Evolutionary conservation across 2,113 vertebrate species (phyloP).

Genomic region (Xenopus borealis): DNA sequence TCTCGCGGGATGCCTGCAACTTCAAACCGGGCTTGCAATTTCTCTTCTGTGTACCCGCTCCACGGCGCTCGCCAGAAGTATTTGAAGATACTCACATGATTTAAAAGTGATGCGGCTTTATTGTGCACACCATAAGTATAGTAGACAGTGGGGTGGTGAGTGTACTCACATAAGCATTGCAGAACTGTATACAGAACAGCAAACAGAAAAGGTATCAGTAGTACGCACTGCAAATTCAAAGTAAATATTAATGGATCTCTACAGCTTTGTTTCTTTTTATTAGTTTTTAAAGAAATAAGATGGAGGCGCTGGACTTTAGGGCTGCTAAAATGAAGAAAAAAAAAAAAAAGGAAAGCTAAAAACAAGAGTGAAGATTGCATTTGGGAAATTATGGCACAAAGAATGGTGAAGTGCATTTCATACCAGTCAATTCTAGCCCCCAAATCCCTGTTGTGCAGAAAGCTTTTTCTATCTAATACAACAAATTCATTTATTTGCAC

Average conservation of each 20-base stretch:
- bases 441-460: constrained; percentile 61
- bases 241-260: neutral
- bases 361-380: constrained; percentile 50
- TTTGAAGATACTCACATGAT: too few species aligned
- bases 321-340: constrained; percentile 29
- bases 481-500: constrained; percentile 60
- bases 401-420: constrained; percentile 63
- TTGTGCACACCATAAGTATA: too few species aligned
- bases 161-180: too few species aligned
- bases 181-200: too few species aligned
- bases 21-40: too few species aligned
- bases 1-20: too few species aligned
- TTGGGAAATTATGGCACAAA: constrained; percentile 48
- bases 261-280: neutral
- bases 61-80: too few species aligned
- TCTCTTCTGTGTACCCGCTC: too few species aligned
- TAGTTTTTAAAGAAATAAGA: constrained; percentile 16
- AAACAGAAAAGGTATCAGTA: too few species aligned
- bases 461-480: constrained; percentile 61
- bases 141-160: too few species aligned
- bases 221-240: neutral
- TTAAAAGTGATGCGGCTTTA: too few species aligned
- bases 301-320: constrained; percentile 37
- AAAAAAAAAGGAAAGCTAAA: constrained; percentile 31
- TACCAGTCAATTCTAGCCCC: constrained; percentile 61